Evolutionary conservation across 2,888 invertebrate species (phyloP).

Genomic region (Hemaris fuciformis): DNA sequence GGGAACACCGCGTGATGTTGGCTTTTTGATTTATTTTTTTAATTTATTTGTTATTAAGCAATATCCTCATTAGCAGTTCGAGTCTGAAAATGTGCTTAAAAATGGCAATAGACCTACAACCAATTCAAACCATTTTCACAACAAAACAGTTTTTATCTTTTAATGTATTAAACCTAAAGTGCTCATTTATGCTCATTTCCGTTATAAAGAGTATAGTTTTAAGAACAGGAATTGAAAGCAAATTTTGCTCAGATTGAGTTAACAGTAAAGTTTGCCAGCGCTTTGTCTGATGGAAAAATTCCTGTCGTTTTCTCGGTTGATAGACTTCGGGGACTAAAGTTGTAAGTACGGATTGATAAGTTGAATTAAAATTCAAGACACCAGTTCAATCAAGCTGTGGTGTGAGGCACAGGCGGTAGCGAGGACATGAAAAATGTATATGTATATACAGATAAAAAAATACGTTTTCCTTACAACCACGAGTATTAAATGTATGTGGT

Average conservation of each 20-base stretch:
- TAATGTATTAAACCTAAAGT: too few relatives aligned
- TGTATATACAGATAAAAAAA: too few relatives aligned
- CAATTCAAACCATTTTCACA: too few relatives aligned
- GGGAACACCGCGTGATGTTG: constrained; percentile 64
- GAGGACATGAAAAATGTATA: too few relatives aligned
- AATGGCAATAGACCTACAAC: too few relatives aligned
- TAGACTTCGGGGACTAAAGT: neutral
- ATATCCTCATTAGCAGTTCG: too few relatives aligned
- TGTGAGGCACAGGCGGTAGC: neutral
- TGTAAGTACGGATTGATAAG: constrained; percentile 11
- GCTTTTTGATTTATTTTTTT: too few relatives aligned
- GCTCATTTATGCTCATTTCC: neutral
- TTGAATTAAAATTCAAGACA: constrained; percentile 13
- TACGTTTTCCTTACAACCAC: too few relatives aligned
- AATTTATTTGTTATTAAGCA: too few relatives aligned
- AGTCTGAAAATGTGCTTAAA: too few relatives aligned
- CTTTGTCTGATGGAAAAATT: constrained; percentile 10
- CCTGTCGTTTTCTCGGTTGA: constrained; percentile 6
- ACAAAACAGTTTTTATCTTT: too few relatives aligned
- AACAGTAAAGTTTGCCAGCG: neutral
- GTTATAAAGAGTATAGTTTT: neutral
- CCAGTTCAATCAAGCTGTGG: constrained; percentile 2
- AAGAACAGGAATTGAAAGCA: neutral
- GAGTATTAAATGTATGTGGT: too few relatives aligned
- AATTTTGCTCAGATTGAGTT: neutral